Conservation (phyloP, 2,113 vertebrate species). For the Egretta garzetta region DNA sequence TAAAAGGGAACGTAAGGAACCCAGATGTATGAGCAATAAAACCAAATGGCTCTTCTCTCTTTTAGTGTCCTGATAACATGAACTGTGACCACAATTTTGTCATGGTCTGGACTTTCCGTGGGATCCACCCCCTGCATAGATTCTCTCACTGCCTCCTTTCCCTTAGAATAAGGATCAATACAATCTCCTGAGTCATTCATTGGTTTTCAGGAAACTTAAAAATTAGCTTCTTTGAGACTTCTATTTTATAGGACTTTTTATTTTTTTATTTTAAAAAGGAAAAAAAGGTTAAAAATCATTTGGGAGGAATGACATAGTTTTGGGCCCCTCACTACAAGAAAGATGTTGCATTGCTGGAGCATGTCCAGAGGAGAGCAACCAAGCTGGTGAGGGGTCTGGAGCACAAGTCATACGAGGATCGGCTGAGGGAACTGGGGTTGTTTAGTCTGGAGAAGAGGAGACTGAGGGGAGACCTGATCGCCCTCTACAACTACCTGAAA, state of each 20-base stretch:
- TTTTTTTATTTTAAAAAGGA: neutral
- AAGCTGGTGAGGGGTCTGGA: too few species aligned
- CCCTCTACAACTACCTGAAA: too few species aligned
- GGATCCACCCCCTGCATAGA: neutral
- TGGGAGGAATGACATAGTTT: neutral
- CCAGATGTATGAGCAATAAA: neutral
- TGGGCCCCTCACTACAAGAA: too few species aligned
- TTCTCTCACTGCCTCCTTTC: neutral
- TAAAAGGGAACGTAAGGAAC: neutral
- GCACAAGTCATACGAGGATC: too few species aligned
- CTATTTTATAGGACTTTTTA: neutral
- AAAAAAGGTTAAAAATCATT: neutral
- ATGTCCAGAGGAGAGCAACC: too few species aligned
- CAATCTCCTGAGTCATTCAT: neutral
- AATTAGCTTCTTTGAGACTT: neutral
- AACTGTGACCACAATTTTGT: neutral
- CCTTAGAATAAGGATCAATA: neutral
- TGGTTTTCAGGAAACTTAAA: neutral
- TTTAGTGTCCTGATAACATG: neutral
- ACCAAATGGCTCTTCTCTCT: neutral
- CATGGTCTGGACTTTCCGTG: neutral
- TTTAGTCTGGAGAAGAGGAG: too few species aligned
- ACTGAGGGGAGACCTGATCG: too few species aligned
- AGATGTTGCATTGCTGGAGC: too few species aligned
- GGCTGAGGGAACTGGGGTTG: too few species aligned